Conservation (phyloP, 2,888 invertebrate genomes). For the Pachycephus smyrnensis region DNA sequence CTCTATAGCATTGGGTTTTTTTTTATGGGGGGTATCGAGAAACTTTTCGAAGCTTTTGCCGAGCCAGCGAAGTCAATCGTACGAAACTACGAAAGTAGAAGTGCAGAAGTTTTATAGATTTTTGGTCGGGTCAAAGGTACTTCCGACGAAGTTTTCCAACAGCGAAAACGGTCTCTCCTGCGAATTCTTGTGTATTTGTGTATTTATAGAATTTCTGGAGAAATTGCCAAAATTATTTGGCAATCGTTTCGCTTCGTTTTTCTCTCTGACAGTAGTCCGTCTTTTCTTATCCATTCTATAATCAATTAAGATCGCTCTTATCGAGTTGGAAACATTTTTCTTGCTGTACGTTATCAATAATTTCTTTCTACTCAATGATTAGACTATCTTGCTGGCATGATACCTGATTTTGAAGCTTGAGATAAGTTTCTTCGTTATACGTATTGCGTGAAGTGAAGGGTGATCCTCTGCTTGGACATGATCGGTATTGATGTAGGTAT, state of each 20-base stretch:
- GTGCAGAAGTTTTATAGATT: background rate
- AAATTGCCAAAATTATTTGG: background rate
- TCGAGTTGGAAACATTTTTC: background rate
- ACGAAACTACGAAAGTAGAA: background rate
- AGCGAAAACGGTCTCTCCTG: background rate
- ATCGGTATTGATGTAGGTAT: conserved; percentile 19
- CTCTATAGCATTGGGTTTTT: background rate
- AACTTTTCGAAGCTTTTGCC: background rate
- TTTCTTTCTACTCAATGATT: conserved; percentile 24
- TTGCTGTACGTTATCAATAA: background rate
- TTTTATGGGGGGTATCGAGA: background rate
- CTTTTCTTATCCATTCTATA: background rate
- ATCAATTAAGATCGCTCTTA: background rate
- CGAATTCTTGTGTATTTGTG: background rate
- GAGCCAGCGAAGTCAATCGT: background rate
- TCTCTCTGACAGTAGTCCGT: background rate
- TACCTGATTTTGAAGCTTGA: background rate
- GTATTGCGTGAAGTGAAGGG: conserved; percentile 21
- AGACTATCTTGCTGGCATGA: too few relatives aligned
- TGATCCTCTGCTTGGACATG: conserved; percentile 15
- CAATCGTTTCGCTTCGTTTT: too few relatives aligned
- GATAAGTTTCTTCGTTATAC: background rate
- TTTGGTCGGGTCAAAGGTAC: background rate
- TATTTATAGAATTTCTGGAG: background rate
- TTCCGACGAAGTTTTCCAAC: background rate